Conservation (phyloP, 2,113 vertebrate genomes). For the Pseudonaja textilis region DNA sequence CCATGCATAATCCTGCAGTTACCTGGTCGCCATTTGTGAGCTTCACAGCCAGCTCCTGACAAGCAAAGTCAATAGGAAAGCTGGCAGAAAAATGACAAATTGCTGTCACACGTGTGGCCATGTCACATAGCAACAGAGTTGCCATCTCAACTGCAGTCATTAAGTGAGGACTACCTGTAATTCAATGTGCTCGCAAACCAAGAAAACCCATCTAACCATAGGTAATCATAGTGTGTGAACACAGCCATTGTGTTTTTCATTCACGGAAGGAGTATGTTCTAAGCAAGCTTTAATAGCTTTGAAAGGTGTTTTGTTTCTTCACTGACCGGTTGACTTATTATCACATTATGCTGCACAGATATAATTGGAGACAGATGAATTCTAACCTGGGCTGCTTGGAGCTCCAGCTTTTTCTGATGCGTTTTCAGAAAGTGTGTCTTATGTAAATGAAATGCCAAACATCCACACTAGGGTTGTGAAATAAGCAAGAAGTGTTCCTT, state of each 20-base stretch:
- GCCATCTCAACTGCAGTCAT: not conserved
- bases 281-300: not conserved
- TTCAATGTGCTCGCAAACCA: not conserved
- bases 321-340: not conserved
- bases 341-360: not conserved
- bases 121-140: not conserved
- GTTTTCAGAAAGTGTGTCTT: not conserved
- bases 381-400: not conserved
- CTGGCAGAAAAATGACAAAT: not conserved
- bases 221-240: not conserved
- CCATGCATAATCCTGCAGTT: not conserved
- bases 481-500: slow-evolving; percentile 25
- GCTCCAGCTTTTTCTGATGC: not conserved
- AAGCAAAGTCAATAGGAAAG: not conserved
- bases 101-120: not conserved
- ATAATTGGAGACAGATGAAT: not conserved
- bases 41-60: not conserved
- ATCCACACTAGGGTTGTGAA: not conserved
- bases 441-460: not conserved
- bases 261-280: not conserved
- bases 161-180: not conserved
- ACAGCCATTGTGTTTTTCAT: not conserved
- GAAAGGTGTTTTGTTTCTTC: not conserved
- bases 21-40: not conserved
- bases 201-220: not conserved